Evolutionary conservation across 2,113 vertebrate species (phyloP).

Genomic region (Pachycephala philippinensis): DNA sequence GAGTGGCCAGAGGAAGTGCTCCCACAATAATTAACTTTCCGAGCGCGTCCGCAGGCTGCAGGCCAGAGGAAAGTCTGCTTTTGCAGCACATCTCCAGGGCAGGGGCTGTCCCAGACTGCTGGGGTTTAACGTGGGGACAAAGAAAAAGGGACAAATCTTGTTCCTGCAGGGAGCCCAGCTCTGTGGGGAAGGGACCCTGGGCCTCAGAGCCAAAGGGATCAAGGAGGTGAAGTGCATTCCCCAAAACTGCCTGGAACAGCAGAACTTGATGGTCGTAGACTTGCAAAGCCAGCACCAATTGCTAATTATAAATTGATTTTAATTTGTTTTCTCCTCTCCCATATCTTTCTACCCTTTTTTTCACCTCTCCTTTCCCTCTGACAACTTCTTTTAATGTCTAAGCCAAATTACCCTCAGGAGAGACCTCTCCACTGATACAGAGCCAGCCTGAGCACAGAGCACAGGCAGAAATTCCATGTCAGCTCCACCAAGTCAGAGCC

Average conservation of each 20-base stretch:
- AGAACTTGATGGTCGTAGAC: rapidly evolving
- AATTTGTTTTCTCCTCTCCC: not conserved
- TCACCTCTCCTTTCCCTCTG: not conserved
- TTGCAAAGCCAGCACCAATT: not conserved
- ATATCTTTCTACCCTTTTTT: not conserved
- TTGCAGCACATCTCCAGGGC: not conserved
- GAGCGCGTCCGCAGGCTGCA: not conserved
- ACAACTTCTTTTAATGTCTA: not conserved
- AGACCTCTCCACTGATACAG: not conserved
- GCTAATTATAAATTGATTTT: not conserved
- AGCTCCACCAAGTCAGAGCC: not conserved
- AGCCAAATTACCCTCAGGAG: not conserved
- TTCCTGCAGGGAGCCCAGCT: not conserved
- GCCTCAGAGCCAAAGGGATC: rapidly evolving
- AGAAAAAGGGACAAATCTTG: rapidly evolving
- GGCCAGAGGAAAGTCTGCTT: not conserved
- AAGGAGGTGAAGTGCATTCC: not conserved
- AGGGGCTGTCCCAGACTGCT: not conserved
- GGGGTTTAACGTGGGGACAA: not conserved
- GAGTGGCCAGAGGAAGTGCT: not conserved
- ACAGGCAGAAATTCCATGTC: not conserved
- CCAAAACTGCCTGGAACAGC: not conserved
- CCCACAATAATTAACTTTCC: not conserved
- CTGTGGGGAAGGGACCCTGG: rapidly evolving
- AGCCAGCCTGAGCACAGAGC: not conserved